phyloP scores from a whole-genome alignment of 2,888 invertebrate genomes.

The Malthinus seriepunctatus region DNA sequence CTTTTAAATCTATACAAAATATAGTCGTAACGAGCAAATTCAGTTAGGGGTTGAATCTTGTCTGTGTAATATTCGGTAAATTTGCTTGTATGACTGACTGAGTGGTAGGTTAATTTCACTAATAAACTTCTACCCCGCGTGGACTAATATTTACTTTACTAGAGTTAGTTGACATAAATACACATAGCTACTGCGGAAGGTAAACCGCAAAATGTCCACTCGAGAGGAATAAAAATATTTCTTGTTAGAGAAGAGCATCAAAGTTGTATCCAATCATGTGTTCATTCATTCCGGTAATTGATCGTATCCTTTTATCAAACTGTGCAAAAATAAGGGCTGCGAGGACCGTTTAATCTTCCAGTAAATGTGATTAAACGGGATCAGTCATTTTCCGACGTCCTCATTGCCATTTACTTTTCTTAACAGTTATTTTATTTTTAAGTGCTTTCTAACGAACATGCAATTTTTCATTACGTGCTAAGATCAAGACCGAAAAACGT shows the following conservation, averaged over 20 bases:
- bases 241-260: conserved; percentile 47
- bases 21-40: conserved; percentile 10
- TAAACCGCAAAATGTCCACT: conserved; percentile 46
- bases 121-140: conserved; percentile 50
- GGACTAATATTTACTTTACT: conserved; percentile 52
- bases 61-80: conserved; percentile 33
- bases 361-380: conserved; percentile 48
- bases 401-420: conserved; percentile 41
- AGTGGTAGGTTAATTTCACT: conserved; percentile 50
- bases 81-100: conserved; percentile 40
- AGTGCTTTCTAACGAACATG: conserved; percentile 48
- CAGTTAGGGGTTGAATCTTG: conserved; percentile 18
- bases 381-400: conserved; percentile 26
- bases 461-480: conserved; percentile 72
- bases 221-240: conserved; percentile 50
- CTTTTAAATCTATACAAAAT: neutral
- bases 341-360: conserved; percentile 49
- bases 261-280: conserved; percentile 48
- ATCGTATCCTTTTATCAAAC: conserved; percentile 42
- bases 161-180: conserved; percentile 53
- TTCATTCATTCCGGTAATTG: conserved; percentile 50
- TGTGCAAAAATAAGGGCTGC: conserved; percentile 44
- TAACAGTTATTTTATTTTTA: conserved; percentile 41
- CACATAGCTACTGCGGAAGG: conserved; percentile 42
- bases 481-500: conserved; percentile 62